Percentiles rank a stretch among this genome's conserved stretches.
phyloP scores from a whole-genome alignment of 2,113 vertebrate species.

The Copsychus sechellarum region DNA sequence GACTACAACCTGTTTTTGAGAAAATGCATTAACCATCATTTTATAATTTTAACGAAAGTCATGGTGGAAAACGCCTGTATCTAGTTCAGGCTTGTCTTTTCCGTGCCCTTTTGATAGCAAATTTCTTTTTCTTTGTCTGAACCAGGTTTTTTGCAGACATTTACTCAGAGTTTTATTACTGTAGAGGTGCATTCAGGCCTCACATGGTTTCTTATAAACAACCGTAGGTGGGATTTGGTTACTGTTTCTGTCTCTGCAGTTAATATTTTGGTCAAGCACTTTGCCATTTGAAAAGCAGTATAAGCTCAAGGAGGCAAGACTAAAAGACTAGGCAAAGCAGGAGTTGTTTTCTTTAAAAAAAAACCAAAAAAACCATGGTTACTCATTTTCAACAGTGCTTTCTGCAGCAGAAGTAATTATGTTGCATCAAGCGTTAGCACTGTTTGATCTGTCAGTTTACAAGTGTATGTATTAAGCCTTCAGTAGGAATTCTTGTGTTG shows the following conservation, averaged over 20 bases:
- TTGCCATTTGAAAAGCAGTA: not conserved
- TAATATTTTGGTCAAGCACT: not conserved
- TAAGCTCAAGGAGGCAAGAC: not conserved
- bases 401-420: not conserved
- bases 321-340: not conserved
- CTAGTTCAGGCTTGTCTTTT: not conserved
- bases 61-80: not conserved
- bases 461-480: not conserved
- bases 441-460: conserved; percentile 35
- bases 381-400: not conserved
- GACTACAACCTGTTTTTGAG: not conserved
- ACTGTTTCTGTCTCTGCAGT: not conserved
- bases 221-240: not conserved
- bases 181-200: not conserved
- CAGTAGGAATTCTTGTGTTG: not conserved
- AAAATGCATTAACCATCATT: not conserved
- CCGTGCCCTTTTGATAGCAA: not conserved
- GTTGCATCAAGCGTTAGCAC: not conserved
- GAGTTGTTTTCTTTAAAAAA: not conserved
- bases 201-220: not conserved
- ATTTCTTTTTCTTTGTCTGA: not conserved
- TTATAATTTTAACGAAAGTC: not conserved
- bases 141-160: not conserved
- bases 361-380: not conserved
- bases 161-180: not conserved